Conservation (phyloP, 2,888 invertebrate species). For the Scaptomyza caliginosa region DNA sequence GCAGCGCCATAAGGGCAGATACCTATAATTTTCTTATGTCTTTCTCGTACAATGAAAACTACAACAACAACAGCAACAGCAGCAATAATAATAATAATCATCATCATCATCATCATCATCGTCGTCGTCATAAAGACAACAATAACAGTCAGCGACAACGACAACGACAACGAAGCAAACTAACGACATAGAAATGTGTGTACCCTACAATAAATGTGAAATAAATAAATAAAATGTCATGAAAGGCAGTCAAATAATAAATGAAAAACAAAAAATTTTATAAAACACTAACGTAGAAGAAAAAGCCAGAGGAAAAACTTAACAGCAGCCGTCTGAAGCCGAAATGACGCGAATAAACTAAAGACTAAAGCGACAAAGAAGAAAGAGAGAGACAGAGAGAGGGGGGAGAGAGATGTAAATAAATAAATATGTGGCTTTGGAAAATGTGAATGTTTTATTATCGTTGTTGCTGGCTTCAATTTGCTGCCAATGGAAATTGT, state of each 20-base stretch:
- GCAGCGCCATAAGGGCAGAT: conserved; percentile 79
- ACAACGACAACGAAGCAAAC: conserved; percentile 58
- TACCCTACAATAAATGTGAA: conserved; percentile 74
- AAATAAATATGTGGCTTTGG: background rate
- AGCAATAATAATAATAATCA: conserved; percentile 29
- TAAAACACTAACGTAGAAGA: conserved; percentile 47
- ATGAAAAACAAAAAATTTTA: conserved; percentile 68
- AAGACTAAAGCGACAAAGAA: background rate
- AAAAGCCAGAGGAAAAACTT: conserved; percentile 56
- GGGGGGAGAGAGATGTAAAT: background rate
- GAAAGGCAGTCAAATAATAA: conserved; percentile 77
- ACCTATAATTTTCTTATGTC: conserved; percentile 81
- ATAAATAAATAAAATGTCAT: conserved; percentile 79
- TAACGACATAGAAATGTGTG: conserved; percentile 67
- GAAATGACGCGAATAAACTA: conserved; percentile 56
- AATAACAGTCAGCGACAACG: conserved; percentile 50
- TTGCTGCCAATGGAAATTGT: conserved; percentile 50
- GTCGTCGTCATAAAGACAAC: conserved; percentile 74
- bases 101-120: conserved; percentile 20
- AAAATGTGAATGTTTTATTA: conserved; percentile 1
- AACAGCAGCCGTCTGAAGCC: background rate
- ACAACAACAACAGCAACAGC: conserved; percentile 53
- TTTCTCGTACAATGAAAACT: conserved; percentile 71
- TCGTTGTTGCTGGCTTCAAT: conserved; percentile 47
- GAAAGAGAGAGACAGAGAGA: background rate